Base-by-base conservation (phyloP, 2,888 invertebrate genomes). In the Monoplex corrugatus region DNA sequence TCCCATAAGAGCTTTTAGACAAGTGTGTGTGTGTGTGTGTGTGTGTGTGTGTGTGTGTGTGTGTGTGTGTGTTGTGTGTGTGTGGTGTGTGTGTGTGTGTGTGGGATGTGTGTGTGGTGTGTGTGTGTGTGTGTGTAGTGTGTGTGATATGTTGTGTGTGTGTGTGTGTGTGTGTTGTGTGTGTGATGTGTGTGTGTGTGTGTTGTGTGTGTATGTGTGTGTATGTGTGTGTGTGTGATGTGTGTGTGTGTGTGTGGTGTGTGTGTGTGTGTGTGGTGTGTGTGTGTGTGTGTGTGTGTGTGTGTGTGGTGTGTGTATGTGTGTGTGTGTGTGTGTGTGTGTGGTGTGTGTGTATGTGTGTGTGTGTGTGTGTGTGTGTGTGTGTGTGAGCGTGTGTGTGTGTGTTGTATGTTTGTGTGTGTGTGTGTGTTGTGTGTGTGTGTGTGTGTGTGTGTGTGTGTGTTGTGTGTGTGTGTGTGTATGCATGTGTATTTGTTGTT, bases 81-180 rank as follows among this genome's bases (percentile, higher is more conserved):
- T 68, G 63, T 68, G 63, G n/a, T 68, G 63, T 68, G 63, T 68
- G 63, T 68, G 63, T 68, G 63, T 68, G 63, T 68, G 63, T 68
- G 63, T 68, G 63, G n/a, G n/a, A n/a, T 68, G 63, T 68, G 63
- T 68, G 63, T 68, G 63, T 68, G n/a, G n/a, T 68, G 63, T 68
- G 63, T 68, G 63, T 68, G 63, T 68, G 63, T 68, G 63, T 68
- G 63, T 68, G 63, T 68, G 63, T n/a, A n/a, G n/a, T 68, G 63
- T 68, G 63, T 68, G 63, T n/a, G n/a, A n/a, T n/a, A n/a, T n/a
- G n/a, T n/a, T n/a, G n/a, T 68, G 63, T 68, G 63, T 68, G 63
- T 68, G 63, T 68, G 63, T 68, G 63, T 68, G 63, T 68, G 63
- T 68, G 63, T 68, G 63, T 68, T 68, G 63, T 68, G 63, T 68